Conservation (phyloP, 2,113 vertebrate species). For the Amazona guildingii region DNA sequence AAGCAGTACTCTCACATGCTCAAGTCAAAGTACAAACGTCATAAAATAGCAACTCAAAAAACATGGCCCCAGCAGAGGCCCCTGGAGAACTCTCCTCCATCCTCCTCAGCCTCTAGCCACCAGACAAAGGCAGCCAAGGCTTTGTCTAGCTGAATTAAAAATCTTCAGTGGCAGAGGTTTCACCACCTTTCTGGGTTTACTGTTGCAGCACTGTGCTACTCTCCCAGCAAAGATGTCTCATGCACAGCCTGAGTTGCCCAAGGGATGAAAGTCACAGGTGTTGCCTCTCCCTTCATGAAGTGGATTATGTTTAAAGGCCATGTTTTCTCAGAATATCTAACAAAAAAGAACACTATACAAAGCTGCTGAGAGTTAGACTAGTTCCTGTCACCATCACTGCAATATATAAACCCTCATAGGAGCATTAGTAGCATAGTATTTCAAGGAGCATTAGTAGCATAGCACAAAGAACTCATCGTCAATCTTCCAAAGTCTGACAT, state of each 20-base stretch:
- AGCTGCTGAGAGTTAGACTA: neutral
- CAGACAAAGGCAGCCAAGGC: neutral
- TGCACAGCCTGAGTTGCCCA: neutral
- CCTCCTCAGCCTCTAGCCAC: neutral
- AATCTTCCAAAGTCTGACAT: conserved; percentile 81
- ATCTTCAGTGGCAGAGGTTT: neutral
- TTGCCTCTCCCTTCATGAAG: neutral
- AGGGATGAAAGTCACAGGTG: neutral
- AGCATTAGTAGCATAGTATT: neutral
- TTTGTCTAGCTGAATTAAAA: neutral
- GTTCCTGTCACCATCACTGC: neutral
- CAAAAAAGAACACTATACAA: neutral
- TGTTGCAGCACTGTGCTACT: neutral
- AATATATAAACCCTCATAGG: neutral
- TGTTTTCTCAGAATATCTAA: neutral
- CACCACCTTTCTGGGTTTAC: neutral
- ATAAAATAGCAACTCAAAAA: neutral
- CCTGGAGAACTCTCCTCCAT: neutral
- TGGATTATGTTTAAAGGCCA: neutral
- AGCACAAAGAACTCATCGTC: conserved; percentile 52
- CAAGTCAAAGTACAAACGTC: neutral
- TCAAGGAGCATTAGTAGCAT: neutral
- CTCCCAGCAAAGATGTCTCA: neutral
- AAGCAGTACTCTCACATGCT: neutral
- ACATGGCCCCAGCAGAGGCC: neutral